Conservation (phyloP, 2,888 invertebrate genomes). For the Eupithecia exiguata region DNA sequence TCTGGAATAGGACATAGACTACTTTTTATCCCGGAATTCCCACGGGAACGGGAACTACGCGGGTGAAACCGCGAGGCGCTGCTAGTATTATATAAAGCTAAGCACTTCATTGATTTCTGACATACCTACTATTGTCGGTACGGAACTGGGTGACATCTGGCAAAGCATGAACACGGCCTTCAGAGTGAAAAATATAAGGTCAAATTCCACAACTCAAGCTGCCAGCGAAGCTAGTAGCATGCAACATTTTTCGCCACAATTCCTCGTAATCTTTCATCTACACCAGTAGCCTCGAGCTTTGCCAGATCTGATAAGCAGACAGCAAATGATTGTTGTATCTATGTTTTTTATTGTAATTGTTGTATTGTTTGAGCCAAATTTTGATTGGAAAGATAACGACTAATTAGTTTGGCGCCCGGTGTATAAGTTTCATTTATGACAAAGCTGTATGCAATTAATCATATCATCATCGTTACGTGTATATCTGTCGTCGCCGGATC, state of each 20-base stretch:
- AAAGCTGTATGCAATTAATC: too few species aligned
- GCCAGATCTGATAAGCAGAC: constrained; percentile 2
- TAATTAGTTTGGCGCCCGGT: neutral
- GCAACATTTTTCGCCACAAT: neutral
- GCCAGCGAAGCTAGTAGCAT: neutral
- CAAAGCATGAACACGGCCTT: too few species aligned
- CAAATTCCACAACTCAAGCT: neutral
- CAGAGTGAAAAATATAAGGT: neutral
- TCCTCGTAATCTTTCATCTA: neutral
- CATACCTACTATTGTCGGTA: too few species aligned
- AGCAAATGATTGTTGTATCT: neutral
- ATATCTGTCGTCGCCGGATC: too few species aligned
- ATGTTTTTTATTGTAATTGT: neutral
- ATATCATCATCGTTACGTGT: too few species aligned
- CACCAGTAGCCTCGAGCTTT: neutral
- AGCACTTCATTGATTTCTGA: too few species aligned
- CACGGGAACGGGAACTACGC: too few species aligned
- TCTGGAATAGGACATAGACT: too few species aligned
- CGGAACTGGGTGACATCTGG: too few species aligned
- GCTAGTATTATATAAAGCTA: too few species aligned
- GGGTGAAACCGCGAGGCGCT: too few species aligned
- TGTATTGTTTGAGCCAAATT: neutral
- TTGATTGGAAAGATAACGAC: neutral
- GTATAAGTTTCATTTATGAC: neutral
- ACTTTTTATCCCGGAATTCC: too few species aligned